Percentiles rank a stretch among this genome's conserved stretches.
These are phyloP conservation scores for Thoracochromis brauschi DNA, from an alignment of 2,113 vertebrate species.

Conservation along the genomic window DNA sequence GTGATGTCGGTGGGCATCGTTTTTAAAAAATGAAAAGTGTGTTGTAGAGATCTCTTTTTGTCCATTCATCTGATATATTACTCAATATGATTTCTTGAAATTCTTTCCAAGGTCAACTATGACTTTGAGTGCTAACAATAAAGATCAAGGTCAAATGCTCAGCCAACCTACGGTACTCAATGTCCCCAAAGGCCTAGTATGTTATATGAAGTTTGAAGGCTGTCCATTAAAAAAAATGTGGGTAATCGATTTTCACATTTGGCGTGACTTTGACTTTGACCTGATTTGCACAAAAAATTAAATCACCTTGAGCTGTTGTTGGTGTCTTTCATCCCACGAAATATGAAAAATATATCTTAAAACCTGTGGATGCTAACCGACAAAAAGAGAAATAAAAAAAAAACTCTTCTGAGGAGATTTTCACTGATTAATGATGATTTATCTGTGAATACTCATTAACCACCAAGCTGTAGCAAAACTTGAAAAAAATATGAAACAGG, in stretches of 20 bases:
- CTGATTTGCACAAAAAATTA: rapidly evolving
- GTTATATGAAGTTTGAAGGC: not conserved
- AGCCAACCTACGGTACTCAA: not conserved
- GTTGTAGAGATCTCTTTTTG: not conserved
- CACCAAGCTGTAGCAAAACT: not conserved
- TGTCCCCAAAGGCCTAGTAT: not conserved
- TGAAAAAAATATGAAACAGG: not conserved
- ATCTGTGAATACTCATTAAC: not conserved
- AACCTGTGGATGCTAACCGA: not conserved
- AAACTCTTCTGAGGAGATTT: rapidly evolving
- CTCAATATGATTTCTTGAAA: not conserved
- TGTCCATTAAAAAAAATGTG: not conserved
- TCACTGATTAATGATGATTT: not conserved
- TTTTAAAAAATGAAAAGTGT: not conserved
- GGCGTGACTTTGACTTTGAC: not conserved
- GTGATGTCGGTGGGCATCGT: not conserved
- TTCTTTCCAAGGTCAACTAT: not conserved
- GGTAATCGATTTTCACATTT: not conserved
- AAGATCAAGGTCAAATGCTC: rapidly evolving
- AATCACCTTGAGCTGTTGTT: not conserved
- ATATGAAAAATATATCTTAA: not conserved
- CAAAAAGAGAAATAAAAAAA: not conserved
- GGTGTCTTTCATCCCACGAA: rapidly evolving
- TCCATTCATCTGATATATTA: not conserved
- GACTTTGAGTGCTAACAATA: not conserved